These are phyloP conservation scores for Rallus crepitans DNA, from an alignment of 2,797 vertebrate species.

Conservation along the genomic window DNA sequence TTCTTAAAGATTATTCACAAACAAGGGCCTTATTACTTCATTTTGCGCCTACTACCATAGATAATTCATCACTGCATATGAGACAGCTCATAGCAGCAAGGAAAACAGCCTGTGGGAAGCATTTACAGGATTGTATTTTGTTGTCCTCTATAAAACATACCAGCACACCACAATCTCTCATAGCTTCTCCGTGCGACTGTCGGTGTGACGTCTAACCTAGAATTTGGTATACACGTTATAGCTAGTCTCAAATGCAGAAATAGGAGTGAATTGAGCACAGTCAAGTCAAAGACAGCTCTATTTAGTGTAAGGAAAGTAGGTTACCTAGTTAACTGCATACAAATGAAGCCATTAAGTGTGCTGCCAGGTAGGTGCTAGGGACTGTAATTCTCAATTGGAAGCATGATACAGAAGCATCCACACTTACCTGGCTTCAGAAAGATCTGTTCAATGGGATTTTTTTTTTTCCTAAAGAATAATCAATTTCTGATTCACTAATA, in stretches of 20 bases:
- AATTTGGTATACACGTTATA: background rate
- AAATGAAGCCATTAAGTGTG: conserved; percentile 22
- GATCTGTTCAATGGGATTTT: background rate
- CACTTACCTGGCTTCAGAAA: background rate
- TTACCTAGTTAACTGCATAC: conserved; percentile 64
- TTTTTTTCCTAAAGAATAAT: background rate
- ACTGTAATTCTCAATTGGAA: background rate
- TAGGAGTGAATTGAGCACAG: background rate
- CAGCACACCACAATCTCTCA: background rate
- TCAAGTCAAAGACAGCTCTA: conserved; percentile 45
- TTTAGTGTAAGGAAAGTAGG: conserved; percentile 48
- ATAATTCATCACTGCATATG: background rate
- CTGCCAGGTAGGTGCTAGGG: conserved; percentile 30
- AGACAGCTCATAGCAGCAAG: background rate
- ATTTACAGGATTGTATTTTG: background rate
- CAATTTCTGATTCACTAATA: background rate
- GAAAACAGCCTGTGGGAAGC: background rate
- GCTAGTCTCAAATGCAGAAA: background rate
- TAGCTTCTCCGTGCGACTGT: background rate
- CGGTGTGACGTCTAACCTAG: background rate
- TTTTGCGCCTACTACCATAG: background rate
- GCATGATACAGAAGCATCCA: background rate
- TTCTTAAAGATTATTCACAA: background rate
- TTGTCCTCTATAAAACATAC: background rate
- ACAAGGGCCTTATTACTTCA: background rate